A percentile compares a stretch with the other conserved stretches of the same genome.
Conservation (phyloP, 2,888 invertebrate genomes). For the Abscondita cerata region DNA sequence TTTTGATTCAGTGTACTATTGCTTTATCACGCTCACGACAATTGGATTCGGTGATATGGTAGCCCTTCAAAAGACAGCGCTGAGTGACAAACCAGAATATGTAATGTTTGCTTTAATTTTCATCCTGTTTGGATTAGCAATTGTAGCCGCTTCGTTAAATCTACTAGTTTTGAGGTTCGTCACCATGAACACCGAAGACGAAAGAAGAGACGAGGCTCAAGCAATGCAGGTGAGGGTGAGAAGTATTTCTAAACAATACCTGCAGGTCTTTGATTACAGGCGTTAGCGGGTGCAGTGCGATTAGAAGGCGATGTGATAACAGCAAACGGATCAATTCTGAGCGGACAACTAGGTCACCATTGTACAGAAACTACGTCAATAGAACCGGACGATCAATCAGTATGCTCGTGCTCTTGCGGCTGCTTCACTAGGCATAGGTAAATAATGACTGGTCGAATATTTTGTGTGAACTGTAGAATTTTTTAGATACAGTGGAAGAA, state of each 20-base stretch:
- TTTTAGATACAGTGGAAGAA: conserved; percentile 54
- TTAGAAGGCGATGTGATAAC: conserved; percentile 97
- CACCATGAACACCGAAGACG: conserved; percentile 98
- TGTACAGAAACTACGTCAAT: conserved; percentile 59
- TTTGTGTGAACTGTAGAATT: no score
- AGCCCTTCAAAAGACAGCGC: conserved; percentile 94
- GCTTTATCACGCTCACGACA: conserved; percentile 98
- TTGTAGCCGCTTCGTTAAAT: conserved; percentile 98
- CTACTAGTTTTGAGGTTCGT: conserved; percentile 94
- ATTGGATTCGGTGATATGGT: conserved; percentile 99
- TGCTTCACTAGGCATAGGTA: conserved; percentile 58
- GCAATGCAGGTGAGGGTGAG: conserved; percentile 75
- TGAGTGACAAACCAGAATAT: conserved; percentile 94
- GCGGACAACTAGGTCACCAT: conserved; percentile 66
- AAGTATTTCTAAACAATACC: neutral
- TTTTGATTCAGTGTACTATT: conserved; percentile 98
- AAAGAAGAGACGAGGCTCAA: conserved; percentile 93
- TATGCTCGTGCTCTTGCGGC: conserved; percentile 59
- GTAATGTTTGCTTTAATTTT: conserved; percentile 98
- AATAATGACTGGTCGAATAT: no score
- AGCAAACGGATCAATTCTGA: conserved; percentile 87
- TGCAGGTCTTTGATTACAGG: conserved; percentile 64
- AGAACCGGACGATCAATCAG: conserved; percentile 57
- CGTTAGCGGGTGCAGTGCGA: conserved; percentile 92
- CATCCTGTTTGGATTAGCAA: conserved; percentile 97